phyloP scores from a whole-genome alignment of 1,140 invertebrate genomes.

The Diplogasteroides magnus region DNA sequence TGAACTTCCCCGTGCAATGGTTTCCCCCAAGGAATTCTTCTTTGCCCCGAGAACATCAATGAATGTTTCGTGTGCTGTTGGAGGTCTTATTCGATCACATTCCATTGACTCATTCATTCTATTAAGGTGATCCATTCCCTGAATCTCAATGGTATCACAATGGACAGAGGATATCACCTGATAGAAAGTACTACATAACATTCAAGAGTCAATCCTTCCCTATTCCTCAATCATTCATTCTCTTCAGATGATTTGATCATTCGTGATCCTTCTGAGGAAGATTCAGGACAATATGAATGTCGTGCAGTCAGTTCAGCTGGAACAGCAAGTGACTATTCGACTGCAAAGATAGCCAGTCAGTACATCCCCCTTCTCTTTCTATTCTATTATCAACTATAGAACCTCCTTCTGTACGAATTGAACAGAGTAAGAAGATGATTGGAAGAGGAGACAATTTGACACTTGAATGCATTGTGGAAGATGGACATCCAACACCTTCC shows the following conservation, averaged over 20 bases:
- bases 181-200: conserved; percentile 41
- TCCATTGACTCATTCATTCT: not conserved
- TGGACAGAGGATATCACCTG: conserved; percentile 31
- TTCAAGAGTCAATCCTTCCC: conserved; percentile 38
- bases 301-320: conserved; percentile 60
- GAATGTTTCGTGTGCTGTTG: conserved; percentile 33
- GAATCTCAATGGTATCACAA: conserved; percentile 46
- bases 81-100: not conserved
- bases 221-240: not conserved
- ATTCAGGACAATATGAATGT: conserved; percentile 61
- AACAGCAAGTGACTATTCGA: conserved; percentile 41
- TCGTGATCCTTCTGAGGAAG: conserved; percentile 42
- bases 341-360: conserved; percentile 40
- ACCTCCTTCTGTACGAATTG: conserved; percentile 56
- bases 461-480: conserved; percentile 50
- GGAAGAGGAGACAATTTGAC: conserved; percentile 40
- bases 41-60: conserved; percentile 36
- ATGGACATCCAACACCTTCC: conserved; percentile 57
- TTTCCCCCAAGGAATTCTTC: conserved; percentile 37
- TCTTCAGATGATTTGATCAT: conserved; percentile 49
- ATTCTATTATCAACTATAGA: not conserved
- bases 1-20: conserved; percentile 25
- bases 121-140: conserved; percentile 39
- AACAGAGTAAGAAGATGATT: conserved; percentile 54
- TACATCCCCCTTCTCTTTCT: not conserved